A percentile compares a stretch with the other conserved stretches of the same genome.
Conservation (phyloP, 2,113 vertebrate species). For the Thinocorus orbignyianus region DNA sequence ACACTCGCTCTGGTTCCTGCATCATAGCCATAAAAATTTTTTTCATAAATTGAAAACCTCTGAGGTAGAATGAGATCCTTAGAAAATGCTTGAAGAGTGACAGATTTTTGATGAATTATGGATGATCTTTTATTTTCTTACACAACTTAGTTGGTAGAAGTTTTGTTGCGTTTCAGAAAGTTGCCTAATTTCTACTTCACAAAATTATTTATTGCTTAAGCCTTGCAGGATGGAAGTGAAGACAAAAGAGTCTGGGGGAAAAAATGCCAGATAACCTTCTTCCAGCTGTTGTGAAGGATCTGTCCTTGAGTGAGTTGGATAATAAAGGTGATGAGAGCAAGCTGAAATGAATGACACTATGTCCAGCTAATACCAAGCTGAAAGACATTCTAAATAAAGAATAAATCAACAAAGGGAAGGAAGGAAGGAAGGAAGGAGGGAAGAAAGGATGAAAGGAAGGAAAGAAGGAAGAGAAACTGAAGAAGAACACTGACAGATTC, state of each 20-base stretch:
- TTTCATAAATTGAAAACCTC: not conserved
- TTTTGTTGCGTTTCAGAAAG: not conserved
- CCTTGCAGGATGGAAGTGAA: not conserved
- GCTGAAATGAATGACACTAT: not conserved
- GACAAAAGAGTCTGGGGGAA: not conserved
- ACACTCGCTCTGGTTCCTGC: not conserved
- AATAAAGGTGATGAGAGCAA: not conserved
- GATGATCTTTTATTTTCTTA: not conserved
- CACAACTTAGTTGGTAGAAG: not conserved
- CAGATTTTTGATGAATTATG: constrained; percentile 48
- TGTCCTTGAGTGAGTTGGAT: not conserved
- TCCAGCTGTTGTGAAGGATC: not conserved
- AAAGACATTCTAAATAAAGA: not conserved
- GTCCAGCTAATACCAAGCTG: not conserved
- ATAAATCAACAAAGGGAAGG: not conserved
- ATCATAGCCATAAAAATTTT: not conserved
- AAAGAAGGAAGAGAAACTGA: not conserved
- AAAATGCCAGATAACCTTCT: not conserved
- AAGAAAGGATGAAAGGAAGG: not conserved
- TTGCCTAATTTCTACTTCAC: not conserved
- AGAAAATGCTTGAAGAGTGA: not conserved
- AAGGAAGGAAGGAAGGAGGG: too few species aligned
- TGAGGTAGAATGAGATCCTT: not conserved
- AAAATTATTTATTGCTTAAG: not conserved
- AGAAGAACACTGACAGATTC: not conserved